Conservation (phyloP, 1,140 invertebrate species). For the Bicyclus anynana region DNA sequence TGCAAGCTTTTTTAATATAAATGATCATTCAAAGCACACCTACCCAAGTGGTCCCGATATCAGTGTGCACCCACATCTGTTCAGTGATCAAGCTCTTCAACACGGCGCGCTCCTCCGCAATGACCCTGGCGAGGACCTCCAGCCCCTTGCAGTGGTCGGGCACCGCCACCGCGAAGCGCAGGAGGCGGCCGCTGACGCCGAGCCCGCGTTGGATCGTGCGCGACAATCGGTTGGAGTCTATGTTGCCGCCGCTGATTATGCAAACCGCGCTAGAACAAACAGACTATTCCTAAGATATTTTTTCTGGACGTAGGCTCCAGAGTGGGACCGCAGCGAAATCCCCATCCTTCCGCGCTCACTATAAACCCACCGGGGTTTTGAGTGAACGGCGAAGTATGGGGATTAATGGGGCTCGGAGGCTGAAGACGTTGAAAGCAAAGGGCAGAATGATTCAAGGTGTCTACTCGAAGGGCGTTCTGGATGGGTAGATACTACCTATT, state of each 20-base stretch:
- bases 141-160: constrained; percentile 50
- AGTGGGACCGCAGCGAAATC: no score
- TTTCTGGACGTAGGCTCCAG: background rate
- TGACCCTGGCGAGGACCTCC: constrained; percentile 43
- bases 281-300: no score
- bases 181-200: constrained; percentile 44
- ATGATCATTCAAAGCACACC: no score
- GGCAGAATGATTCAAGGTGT: no score
- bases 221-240: constrained; percentile 48
- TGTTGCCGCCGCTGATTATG: constrained; percentile 58
- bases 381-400: no score
- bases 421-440: no score
- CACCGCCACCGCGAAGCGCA: constrained; percentile 52
- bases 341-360: no score
- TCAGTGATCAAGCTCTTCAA: constrained; percentile 62
- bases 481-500: no score
- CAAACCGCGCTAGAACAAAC: constrained; percentile 50
- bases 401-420: no score
- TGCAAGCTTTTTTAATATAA: no score
- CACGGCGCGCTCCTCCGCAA: constrained; percentile 52
- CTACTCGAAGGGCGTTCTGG: no score
- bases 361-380: no score
- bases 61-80: constrained; percentile 63
- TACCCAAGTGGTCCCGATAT: constrained; percentile 57
- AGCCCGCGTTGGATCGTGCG: constrained; percentile 60